Evolutionary conservation across 1,140 invertebrate species (phyloP).

Genomic region (Drosophila nigrodunni): DNA sequence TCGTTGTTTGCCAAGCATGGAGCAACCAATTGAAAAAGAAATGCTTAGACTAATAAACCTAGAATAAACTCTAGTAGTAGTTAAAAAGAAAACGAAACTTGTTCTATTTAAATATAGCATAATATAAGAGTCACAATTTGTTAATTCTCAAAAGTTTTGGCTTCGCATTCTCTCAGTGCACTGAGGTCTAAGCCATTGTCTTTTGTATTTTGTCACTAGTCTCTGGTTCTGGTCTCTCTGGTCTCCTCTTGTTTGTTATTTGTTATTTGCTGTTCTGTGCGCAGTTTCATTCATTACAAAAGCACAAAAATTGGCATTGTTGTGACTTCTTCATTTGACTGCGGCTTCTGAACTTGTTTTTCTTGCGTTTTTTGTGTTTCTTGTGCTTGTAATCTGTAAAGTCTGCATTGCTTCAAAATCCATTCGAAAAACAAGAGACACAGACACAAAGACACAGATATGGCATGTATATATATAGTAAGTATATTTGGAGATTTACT

Average conservation of each 20-base stretch:
- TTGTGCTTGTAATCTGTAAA: slow-evolving; percentile 71
- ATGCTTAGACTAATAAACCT: no score
- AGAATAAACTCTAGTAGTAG: no score
- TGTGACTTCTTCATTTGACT: slow-evolving; percentile 35
- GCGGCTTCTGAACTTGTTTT: slow-evolving; percentile 12
- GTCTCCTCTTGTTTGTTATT: slow-evolving; percentile 9
- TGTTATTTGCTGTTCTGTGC: slow-evolving; percentile 10
- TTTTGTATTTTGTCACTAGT: slow-evolving; percentile 30
- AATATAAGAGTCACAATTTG: no score
- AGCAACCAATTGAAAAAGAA: no score
- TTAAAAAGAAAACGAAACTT: no score
- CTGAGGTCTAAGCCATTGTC: slow-evolving; percentile 36
- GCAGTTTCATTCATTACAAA: slow-evolving; percentile 47
- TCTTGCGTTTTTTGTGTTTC: slow-evolving; percentile 19
- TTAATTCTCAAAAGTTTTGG: no score
- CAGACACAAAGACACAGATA: slow-evolving; percentile 10
- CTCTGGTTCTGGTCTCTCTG: slow-evolving; percentile 4
- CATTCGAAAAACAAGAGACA: slow-evolving; percentile 38
- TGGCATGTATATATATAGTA: slow-evolving; percentile 10
- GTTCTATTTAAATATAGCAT: no score
- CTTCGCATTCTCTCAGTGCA: background rate
- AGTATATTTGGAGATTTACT: background rate
- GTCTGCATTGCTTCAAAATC: slow-evolving; percentile 79
- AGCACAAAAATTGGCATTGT: slow-evolving; percentile 52
- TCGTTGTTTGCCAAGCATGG: no score